phyloP scores from a whole-genome alignment of 2,113 vertebrate genomes.

The Micromys minutus region DNA sequence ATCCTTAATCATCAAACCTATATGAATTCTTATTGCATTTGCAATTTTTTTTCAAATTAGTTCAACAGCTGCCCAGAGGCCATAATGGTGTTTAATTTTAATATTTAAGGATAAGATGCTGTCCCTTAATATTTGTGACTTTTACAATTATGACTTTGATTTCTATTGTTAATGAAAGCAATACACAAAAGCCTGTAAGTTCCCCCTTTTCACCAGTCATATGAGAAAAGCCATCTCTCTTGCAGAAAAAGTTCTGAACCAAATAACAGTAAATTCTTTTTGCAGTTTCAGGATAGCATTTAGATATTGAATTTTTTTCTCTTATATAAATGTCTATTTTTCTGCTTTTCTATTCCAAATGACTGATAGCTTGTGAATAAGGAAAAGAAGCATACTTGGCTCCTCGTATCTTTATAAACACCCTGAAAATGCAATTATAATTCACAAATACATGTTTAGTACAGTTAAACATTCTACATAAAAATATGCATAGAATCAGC shows the following conservation, averaged over 20 bases:
- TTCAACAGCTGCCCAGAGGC: background rate
- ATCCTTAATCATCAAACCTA: conserved; percentile 37
- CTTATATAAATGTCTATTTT: conserved; percentile 51
- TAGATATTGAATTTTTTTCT: background rate
- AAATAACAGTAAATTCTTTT: conserved; percentile 65
- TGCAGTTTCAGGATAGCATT: conserved; percentile 35
- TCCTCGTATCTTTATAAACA: conserved; percentile 9
- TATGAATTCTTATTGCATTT: background rate
- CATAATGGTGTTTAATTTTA: conserved; percentile 28
- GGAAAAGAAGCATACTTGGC: conserved; percentile 49
- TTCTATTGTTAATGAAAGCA: conserved; percentile 15
- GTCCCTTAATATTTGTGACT: background rate
- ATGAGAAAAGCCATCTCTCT: conserved; percentile 9
- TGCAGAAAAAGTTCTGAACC: background rate
- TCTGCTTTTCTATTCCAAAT: conserved; percentile 22
- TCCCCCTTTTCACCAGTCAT: conserved; percentile 3
- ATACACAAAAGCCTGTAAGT: background rate
- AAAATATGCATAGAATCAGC: conserved; percentile 57
- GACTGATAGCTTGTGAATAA: conserved; percentile 63
- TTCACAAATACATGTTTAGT: conserved; percentile 68
- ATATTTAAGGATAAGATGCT: conserved; percentile 1
- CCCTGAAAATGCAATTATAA: conserved; percentile 50
- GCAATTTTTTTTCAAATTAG: background rate
- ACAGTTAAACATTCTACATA: conserved; percentile 61
- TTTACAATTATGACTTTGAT: conserved; percentile 12